Evolutionary conservation across 2,888 invertebrate species (phyloP), one percentile per base, ranked within the genome.

Genomic region (Eristalis pertinax): DNA sequence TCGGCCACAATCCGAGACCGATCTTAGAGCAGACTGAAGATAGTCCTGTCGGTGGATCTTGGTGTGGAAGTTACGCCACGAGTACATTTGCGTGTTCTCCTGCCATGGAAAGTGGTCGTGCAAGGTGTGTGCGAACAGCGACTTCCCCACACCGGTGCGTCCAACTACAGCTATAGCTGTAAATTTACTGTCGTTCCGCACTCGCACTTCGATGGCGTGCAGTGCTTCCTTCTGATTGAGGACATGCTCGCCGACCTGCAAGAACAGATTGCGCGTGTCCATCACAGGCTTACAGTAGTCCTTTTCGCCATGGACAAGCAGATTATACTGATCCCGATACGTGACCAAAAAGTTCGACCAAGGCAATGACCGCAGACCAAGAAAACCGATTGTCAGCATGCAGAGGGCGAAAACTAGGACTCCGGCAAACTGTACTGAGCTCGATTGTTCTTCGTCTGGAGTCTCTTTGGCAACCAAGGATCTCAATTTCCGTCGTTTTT

Each of bases 61-160:
- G 1, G 88, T 90, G 58, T 10, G 32, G 10, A 32, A 8, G 1
- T 4, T 19, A 22, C 90, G 90, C 92, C 92, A 92, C 2, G 89
- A 89, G 26, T 90, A 90, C 0, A 82, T 81, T 5, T 92, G 90
- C 0, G 90, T 89, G 82, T 93, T 93, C 38, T 92, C 91, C 0
- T 79, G 68, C 93, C 93, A 93, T 0, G 91, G 92, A 87, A 91
- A 93, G 29, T 89, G 35, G 1, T 91, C 74, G 3, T 78, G 75
- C 4, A 93, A 70, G 13, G 90, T 73, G 10, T 89, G 90, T 2
- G 90, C 84, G 2, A 91, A 91, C 19, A 91, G 82, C 11, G 90
- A 92, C 86, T 93, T 93, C 2, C 93, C 93, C 1, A 93, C 89
- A 7, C 92, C 92, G 0, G 91, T 89, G 15, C 91, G 84, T 0